Evolutionary conservation across 2,888 invertebrate genomes (phyloP).

Genomic region (Patella ulyssiponensis): DNA sequence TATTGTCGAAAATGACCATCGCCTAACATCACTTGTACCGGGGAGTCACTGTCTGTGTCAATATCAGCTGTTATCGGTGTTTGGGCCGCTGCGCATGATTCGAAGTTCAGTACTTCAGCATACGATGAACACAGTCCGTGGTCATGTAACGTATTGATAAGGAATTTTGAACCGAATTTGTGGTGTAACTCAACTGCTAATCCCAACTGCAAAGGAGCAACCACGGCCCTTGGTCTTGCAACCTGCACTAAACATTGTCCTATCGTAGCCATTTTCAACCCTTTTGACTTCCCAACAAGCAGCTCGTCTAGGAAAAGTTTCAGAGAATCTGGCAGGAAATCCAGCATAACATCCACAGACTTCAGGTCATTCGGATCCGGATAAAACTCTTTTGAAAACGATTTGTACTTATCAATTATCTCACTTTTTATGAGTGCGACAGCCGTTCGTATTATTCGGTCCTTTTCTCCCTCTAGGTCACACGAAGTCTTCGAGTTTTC

Average conservation of each 20-base stretch:
- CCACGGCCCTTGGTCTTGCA: too few species aligned
- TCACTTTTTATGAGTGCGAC: not conserved
- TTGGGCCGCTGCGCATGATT: not conserved
- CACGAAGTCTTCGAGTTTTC: not conserved
- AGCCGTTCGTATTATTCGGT: not conserved
- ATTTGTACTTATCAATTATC: not conserved
- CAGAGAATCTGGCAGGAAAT: conserved; percentile 1
- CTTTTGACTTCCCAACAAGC: too few species aligned
- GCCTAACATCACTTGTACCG: not conserved
- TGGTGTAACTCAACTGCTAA: too few species aligned
- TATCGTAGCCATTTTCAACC: too few species aligned
- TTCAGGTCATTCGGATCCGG: not conserved
- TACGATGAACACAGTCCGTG: not conserved
- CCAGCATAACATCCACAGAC: not conserved
- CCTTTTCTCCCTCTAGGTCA: not conserved
- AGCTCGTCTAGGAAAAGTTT: too few species aligned
- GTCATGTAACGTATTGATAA: too few species aligned
- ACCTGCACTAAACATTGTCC: too few species aligned
- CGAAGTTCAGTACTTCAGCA: conserved; percentile 12
- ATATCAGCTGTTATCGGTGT: not conserved
- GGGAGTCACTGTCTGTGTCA: not conserved
- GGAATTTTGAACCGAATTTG: too few species aligned
- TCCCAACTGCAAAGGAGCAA: too few species aligned
- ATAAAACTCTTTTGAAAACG: not conserved
- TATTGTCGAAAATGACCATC: too few species aligned